phyloP scores from a whole-genome alignment of 2,113 vertebrate species.

The Spea bombifrons region DNA sequence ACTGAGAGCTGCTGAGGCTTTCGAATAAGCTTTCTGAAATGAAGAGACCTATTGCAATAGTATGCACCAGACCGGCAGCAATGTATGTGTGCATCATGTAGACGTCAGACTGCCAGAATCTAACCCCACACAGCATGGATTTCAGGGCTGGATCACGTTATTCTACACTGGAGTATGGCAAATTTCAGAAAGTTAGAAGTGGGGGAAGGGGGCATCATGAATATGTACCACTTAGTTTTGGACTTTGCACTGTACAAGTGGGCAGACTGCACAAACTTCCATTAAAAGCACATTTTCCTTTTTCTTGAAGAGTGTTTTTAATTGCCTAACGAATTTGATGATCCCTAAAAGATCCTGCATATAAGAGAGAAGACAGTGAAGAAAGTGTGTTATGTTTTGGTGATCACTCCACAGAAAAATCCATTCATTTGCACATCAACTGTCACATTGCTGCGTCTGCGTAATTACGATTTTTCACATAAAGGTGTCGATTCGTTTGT shows the following conservation, averaged over 20 bases:
- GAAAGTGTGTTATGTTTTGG: conserved; percentile 64
- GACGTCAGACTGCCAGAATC: conserved; percentile 8
- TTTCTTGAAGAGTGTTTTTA: conserved; percentile 1
- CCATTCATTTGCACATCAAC: conserved; percentile 66
- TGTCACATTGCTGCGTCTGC: conserved; percentile 64
- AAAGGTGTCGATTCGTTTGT: conserved; percentile 67
- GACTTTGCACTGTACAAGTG: conserved; percentile 8
- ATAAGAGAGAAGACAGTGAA: conserved; percentile 63
- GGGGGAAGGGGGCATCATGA: background rate
- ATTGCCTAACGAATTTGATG: conserved; percentile 38
- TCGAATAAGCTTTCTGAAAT: conserved; percentile 37
- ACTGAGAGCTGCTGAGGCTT: conserved; percentile 24
- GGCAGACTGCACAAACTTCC: background rate
- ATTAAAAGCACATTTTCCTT: background rate
- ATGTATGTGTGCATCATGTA: conserved; percentile 27
- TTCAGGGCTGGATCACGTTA: background rate
- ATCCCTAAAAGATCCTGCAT: conserved; percentile 50
- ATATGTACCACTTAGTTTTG: conserved; percentile 9
- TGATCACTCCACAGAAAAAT: conserved; percentile 75
- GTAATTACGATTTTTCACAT: conserved; percentile 80
- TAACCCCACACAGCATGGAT: conserved; percentile 12
- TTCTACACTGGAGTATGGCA: background rate
- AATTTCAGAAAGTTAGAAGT: background rate
- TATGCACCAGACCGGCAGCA: conserved; percentile 34
- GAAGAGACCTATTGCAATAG: conserved; percentile 38